These are phyloP conservation scores for Colostygia pectinataria DNA, from an alignment of 2,888 invertebrate species.

Conservation along the genomic window DNA sequence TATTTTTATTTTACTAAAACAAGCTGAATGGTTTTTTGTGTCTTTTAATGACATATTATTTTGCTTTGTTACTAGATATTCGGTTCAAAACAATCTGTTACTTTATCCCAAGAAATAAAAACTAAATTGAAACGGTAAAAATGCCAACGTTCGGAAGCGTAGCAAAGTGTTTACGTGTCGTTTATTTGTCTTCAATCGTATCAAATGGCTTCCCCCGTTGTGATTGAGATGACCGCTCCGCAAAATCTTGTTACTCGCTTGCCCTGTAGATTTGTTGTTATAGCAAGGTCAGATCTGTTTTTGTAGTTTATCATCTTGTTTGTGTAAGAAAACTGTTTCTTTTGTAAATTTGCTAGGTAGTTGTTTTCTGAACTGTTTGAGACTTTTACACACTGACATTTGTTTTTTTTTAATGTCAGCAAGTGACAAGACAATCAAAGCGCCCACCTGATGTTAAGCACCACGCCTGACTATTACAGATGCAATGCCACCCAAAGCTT, in stretches of 20 bases:
- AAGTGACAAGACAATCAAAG: too few relatives aligned
- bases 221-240: slow-evolving; percentile 62
- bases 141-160: slow-evolving; percentile 14
- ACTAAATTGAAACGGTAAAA: slow-evolving; percentile 14
- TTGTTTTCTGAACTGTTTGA: background rate
- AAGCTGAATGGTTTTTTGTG: background rate
- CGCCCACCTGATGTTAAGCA: too few relatives aligned
- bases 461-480: too few relatives aligned
- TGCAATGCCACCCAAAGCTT: too few relatives aligned
- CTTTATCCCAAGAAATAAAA: slow-evolving; percentile 6
- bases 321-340: slow-evolving; percentile 2
- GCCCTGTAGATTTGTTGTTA: slow-evolving; percentile 40
- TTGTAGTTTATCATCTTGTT: slow-evolving; percentile 19
- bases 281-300: slow-evolving; percentile 40
- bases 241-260: slow-evolving; percentile 53
- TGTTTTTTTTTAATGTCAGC: too few relatives aligned
- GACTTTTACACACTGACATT: too few relatives aligned
- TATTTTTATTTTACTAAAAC: background rate
- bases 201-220: slow-evolving; percentile 60
- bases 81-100: background rate
- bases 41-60: background rate
- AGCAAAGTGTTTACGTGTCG: slow-evolving; percentile 43
- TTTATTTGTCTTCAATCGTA: slow-evolving; percentile 74
- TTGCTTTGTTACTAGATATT: background rate
- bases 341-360: background rate